These are phyloP conservation scores for Ophraella communa DNA, from an alignment of 2,888 invertebrate genomes.

Conservation along the genomic window DNA sequence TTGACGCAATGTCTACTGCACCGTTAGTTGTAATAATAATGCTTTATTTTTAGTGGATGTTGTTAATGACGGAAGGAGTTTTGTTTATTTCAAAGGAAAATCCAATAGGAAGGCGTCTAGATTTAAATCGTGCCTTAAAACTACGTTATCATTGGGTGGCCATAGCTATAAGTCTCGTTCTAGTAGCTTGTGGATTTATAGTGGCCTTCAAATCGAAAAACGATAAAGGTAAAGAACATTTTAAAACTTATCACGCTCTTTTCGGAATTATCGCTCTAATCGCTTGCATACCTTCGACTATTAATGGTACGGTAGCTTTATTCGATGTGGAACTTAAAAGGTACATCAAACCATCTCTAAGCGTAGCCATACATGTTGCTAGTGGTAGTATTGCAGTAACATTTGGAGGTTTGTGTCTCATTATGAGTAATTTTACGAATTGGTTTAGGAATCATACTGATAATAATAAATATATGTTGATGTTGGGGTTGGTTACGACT, in stretches of 20 bases:
- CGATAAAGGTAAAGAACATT: slow-evolving; percentile 50
- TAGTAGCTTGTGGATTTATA: slow-evolving; percentile 48
- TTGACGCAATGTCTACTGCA: neutral
- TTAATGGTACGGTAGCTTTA: slow-evolving; percentile 52
- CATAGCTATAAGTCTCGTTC: slow-evolving; percentile 44
- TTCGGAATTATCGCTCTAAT: slow-evolving; percentile 51
- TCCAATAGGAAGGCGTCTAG: slow-evolving; percentile 44
- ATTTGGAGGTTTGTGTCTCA: slow-evolving; percentile 46
- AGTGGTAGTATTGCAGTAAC: slow-evolving; percentile 42
- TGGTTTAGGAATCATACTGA: slow-evolving; percentile 44
- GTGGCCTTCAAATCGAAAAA: slow-evolving; percentile 52
- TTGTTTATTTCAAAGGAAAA: slow-evolving; percentile 52
- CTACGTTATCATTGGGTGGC: slow-evolving; percentile 53
- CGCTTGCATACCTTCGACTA: slow-evolving; percentile 44
- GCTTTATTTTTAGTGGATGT: slow-evolving; percentile 53
- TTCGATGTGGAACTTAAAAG: slow-evolving; percentile 48
- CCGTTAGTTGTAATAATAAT: neutral
- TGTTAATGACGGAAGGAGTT: slow-evolving; percentile 55
- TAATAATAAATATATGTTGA: slow-evolving; percentile 34
- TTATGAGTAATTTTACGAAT: slow-evolving; percentile 47
- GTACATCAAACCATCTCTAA: slow-evolving; percentile 41
- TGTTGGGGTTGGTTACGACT: slow-evolving; percentile 32
- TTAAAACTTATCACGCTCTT: slow-evolving; percentile 53
- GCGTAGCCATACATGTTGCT: slow-evolving; percentile 46
- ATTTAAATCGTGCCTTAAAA: slow-evolving; percentile 42